Conservation (phyloP, 1,140 invertebrate species). For the Triops longicaudatus region DNA sequence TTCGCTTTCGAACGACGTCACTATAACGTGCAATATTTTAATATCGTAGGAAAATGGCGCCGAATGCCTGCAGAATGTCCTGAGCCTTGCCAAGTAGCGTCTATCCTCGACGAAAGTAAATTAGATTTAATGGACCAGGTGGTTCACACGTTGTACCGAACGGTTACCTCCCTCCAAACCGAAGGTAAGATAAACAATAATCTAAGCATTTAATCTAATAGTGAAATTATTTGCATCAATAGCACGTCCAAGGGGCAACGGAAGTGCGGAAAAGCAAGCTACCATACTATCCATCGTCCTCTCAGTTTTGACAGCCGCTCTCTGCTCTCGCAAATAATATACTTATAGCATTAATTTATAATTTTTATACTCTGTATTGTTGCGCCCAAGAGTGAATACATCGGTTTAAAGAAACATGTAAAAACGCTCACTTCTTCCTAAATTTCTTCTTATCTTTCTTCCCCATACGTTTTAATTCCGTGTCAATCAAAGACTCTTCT, state of each 20-base stretch:
- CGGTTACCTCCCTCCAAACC: constrained; percentile 21
- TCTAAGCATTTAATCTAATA: neutral
- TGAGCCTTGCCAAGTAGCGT: neutral
- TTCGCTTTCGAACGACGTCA: neutral
- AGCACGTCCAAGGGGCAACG: neutral
- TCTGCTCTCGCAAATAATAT: neutral
- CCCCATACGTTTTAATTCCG: constrained; percentile 33
- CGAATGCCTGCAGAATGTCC: constrained; percentile 13
- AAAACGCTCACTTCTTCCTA: constrained; percentile 22
- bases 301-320: neutral
- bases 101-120: constrained; percentile 7
- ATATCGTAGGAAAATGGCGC: constrained; percentile 25
- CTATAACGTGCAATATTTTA: neutral
- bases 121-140: constrained; percentile 26
- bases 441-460: constrained; percentile 27
- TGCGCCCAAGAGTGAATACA: neutral
- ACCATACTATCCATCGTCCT: neutral
- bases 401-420: neutral
- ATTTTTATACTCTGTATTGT: neutral
- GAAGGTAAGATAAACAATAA: constrained; percentile 20
- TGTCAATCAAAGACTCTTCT: constrained; percentile 29
- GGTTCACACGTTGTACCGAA: constrained; percentile 19
- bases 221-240: neutral
- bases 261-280: neutral
- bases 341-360: neutral